phyloP scores from a whole-genome alignment of 2,797 vertebrate genomes.

The Rhabdophis nuchalis region DNA sequence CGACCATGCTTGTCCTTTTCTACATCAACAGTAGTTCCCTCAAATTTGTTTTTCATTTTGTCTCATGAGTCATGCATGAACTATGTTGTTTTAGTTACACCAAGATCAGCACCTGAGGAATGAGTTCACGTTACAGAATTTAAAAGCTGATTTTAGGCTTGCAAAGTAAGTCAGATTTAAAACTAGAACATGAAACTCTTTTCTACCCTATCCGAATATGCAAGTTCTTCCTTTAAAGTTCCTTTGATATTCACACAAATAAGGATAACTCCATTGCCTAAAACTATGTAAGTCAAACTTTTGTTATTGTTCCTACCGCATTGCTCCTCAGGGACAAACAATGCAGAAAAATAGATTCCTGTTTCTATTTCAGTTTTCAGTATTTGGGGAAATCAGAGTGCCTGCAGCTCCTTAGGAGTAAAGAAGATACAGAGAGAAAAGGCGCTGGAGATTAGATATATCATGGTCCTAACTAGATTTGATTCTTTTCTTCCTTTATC shows the following conservation, averaged over 20 bases:
- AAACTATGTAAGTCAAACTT: not conserved
- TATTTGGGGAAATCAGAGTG: slow-evolving; percentile 1
- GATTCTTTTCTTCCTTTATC: not conserved
- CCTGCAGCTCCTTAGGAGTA: not conserved
- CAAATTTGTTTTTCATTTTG: not conserved
- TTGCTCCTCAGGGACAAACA: not conserved
- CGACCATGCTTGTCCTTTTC: not conserved
- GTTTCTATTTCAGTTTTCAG: not conserved
- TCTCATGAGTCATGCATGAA: not conserved
- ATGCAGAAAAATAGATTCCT: not conserved
- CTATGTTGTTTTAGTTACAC: not conserved
- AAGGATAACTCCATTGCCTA: not conserved
- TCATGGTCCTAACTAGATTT: not conserved
- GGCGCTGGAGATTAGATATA: not conserved
- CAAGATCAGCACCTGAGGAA: not conserved
- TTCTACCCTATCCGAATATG: not conserved
- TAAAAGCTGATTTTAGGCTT: not conserved
- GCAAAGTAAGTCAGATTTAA: slow-evolving; percentile 3
- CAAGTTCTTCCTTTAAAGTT: not conserved
- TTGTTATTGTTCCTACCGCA: not conserved
- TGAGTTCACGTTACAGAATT: not conserved
- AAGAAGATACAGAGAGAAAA: not conserved
- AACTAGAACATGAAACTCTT: not conserved
- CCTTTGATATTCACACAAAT: not conserved
- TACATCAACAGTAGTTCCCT: not conserved